Base-by-base conservation (phyloP, 35 echinoderm and acorn worm genomes). In the Hemicentrotus pulcherrimus region DNA sequence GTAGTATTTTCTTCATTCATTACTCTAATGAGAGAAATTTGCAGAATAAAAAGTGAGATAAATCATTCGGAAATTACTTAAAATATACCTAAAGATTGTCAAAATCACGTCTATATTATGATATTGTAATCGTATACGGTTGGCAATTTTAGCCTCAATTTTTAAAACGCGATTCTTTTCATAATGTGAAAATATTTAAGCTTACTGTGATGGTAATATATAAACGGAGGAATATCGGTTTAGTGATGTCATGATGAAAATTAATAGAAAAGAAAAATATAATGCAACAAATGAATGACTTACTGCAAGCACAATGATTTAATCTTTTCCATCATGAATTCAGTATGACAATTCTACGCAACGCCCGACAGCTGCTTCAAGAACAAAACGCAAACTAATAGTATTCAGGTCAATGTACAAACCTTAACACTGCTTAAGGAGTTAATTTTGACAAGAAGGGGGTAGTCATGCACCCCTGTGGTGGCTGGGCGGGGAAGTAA, bases 401-500 rank as follows among this genome's bases (percentile, higher is more conserved):
- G 19, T 78, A 78, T 78, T n/a, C 9, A 78, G 65, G 65, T 78
- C 65, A 78, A 78, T 28, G 7, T 78, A n/a, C 65, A 7, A 78
- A 78, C 65, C 65, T 78, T 78, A 78, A 78, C 28, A 28, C 65
- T n/a, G 19, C 65, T 78, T 28, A 78, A 78, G 22, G 19, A 78
- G 65, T n/a, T 78, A 78, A 78, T 78, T 78, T 22, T 28, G 65
- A 78, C 65, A 78, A 78, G 65, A 78, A 59, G 65, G 65, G 65
- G 65, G 65, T 78, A 78, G 65, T 78, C 65, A 78, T 78, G 22
- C 65, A 78, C 65, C 65, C 65, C 65, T 78, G 65, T n/a, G 65
- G 65, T 78, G 65, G 65, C 4, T 78, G 65, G 65, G 22, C 65
- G 65, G 65, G 19, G n/a, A 78, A 78, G 65, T 78, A 78, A 78